These are phyloP conservation scores for Menidia beryllina DNA, from an alignment of 2,113 vertebrate genomes.

Conservation along the genomic window DNA sequence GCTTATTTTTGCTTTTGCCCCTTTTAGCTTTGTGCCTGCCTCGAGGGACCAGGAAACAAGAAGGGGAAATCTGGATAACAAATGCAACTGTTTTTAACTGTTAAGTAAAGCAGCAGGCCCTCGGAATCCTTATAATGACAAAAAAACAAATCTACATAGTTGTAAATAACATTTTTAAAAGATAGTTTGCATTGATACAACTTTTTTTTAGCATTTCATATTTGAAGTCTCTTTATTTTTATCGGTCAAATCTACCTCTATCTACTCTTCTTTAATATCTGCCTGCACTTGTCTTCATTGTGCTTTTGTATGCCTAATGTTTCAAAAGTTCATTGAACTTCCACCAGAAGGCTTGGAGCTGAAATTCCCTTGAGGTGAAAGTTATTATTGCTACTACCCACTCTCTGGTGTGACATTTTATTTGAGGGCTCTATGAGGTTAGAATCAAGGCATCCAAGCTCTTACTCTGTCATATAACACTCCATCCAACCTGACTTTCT, in stretches of 20 bases:
- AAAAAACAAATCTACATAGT: not conserved
- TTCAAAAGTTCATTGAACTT: not conserved
- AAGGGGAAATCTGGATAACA: not conserved
- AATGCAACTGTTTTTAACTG: constrained; percentile 14
- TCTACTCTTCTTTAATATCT: not conserved
- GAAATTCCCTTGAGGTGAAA: constrained; percentile 6
- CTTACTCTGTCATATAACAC: not conserved
- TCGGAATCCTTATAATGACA: not conserved
- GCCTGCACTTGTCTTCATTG: not conserved
- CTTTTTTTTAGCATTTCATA: not conserved
- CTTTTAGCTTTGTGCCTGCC: not conserved
- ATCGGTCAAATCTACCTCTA: not conserved
- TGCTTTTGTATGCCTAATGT: constrained; percentile 4
- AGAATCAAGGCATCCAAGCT: not conserved
- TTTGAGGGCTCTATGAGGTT: constrained; percentile 8
- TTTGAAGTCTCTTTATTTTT: too few species aligned
- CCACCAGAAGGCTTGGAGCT: constrained; percentile 5
- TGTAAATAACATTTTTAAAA: not conserved
- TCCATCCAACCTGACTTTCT: not conserved
- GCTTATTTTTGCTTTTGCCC: too few species aligned
- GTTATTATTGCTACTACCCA: constrained; percentile 9
- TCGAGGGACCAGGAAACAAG: not conserved
- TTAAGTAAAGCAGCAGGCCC: constrained; percentile 14
- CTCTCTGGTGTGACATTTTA: constrained; percentile 25
- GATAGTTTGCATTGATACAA: not conserved